Evolutionary conservation across 2,113 vertebrate species (phyloP), one percentile per base, ranked within the genome.

Genomic region (Scytalopus superciliaris): DNA sequence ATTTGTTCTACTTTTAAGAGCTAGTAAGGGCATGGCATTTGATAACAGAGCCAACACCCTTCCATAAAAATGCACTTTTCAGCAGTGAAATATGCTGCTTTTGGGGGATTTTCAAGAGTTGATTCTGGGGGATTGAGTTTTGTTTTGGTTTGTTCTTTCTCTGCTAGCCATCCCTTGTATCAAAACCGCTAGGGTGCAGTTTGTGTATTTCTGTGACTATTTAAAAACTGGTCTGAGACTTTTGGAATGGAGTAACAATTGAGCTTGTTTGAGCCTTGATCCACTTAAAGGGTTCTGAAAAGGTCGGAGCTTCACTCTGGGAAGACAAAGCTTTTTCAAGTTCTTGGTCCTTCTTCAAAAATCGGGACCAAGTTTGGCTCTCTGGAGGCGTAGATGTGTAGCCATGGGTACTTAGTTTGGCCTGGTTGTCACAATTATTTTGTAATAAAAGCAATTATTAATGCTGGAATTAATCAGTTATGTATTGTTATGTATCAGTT

Each of bases 1-100:
- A 77, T 94, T 97, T 93, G 64, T 75, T 91, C 89, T 89, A 42
- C 81, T 97, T 93, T 91, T 87, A 96, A 97, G 84, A 90, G 87
- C 92, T 93, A 89, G 88, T 80, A 90, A 94, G 84, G 90, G 91
- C 95, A 96, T 78, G 92, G 69, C 66, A 69, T 73, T 82, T 93
- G 87, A 93, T 91, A 84, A 84, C 31, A 3, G 44, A 89, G 83
- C 50, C 69, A 93, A 90, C 60, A 92, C 83, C 77, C 85, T 92
- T 84, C 87, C 39, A 86, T 76, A 87, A 96, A 96, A 84, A 56
- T n/a, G 79, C 49, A 84, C 86, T 93, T 96, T 82, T 97, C 90
- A 93, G 87, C 87, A 91, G 57, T 70, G 90, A 97, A 97, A 92
- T 95, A 73, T 93, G 55, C 60, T 92, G 47, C 56, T 23, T 92